These are phyloP conservation scores for Aphis craccivora DNA, from an alignment of 1,140 invertebrate species.

Conservation along the genomic window DNA sequence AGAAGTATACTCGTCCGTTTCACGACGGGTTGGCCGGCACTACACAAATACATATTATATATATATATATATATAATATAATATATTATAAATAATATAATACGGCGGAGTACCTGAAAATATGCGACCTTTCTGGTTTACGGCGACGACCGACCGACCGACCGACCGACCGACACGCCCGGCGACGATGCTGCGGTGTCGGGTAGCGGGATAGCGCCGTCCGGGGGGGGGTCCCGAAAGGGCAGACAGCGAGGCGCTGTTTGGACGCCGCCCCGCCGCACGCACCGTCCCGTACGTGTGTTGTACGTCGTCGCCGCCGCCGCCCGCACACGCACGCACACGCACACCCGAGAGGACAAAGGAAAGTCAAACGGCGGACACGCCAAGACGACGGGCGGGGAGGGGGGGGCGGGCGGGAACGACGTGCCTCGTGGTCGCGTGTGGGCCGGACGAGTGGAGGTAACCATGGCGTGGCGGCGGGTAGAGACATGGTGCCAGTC, in stretches of 20 bases:
- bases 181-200: constrained; percentile 61
- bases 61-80: neutral
- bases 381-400: neutral
- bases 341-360: constrained; percentile 45
- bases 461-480: neutral
- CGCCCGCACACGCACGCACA: neutral
- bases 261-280: constrained; percentile 27
- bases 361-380: constrained; percentile 55
- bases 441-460: neutral
- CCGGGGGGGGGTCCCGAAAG: constrained; percentile 59
- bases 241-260: constrained; percentile 58
- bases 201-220: constrained; percentile 59
- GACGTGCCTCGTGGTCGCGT: neutral
- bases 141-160: neutral
- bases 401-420: neutral
- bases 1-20: constrained; percentile 14
- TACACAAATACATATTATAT: neutral
- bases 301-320: neutral
- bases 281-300: neutral
- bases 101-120: constrained; percentile 48
- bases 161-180: neutral
- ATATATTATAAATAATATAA: neutral
- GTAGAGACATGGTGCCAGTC: constrained; percentile 31
- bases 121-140: constrained; percentile 58
- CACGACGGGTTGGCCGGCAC: neutral